A percentile compares a stretch with the other conserved stretches of the same genome.
These are phyloP conservation scores for Synergus laeviventris DNA, from an alignment of 2,888 invertebrate species.

Conservation along the genomic window DNA sequence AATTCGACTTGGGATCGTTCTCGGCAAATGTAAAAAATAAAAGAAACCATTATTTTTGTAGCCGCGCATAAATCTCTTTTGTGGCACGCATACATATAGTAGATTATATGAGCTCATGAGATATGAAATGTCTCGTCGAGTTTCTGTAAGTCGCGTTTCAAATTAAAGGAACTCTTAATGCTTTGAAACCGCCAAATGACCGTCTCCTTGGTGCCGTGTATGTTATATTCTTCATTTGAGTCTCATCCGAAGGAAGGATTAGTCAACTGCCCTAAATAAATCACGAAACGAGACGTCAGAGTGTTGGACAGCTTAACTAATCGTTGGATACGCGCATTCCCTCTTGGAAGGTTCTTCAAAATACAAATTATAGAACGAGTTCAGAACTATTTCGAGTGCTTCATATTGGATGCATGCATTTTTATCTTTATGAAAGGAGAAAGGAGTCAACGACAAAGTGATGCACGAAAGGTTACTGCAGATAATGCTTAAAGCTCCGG, in stretches of 20 bases:
- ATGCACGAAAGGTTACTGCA: constrained; percentile 5
- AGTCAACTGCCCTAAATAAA: constrained; percentile 69
- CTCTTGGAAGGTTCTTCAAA: constrained; percentile 55
- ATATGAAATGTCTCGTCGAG: constrained; percentile 27
- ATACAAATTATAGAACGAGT: constrained; percentile 57
- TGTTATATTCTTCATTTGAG: constrained; percentile 46
- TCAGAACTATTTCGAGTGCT: constrained; percentile 43
- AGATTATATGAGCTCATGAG: constrained; percentile 33
- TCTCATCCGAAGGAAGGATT: constrained; percentile 60
- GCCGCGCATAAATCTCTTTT: constrained; percentile 24
- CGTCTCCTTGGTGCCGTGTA: constrained; percentile 53
- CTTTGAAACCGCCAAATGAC: constrained; percentile 51
- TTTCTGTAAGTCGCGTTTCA: constrained; percentile 39
- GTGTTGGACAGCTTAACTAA: constrained; percentile 55
- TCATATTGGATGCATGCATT: constrained; percentile 38
- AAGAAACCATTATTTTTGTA: constrained; percentile 52
- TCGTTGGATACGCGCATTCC: constrained; percentile 56
- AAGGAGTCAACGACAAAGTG: constrained; percentile 25
- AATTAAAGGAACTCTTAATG: constrained; percentile 51
- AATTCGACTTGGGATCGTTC: constrained; percentile 17
- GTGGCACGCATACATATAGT: constrained; percentile 24
- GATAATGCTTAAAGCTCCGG: constrained; percentile 23
- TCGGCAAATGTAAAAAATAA: constrained; percentile 44
- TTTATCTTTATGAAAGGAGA: constrained; percentile 29
- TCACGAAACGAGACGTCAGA: constrained; percentile 60